Evolutionary conservation across 2,888 invertebrate genomes (phyloP).

Genomic region (Augiades crinisus): DNA sequence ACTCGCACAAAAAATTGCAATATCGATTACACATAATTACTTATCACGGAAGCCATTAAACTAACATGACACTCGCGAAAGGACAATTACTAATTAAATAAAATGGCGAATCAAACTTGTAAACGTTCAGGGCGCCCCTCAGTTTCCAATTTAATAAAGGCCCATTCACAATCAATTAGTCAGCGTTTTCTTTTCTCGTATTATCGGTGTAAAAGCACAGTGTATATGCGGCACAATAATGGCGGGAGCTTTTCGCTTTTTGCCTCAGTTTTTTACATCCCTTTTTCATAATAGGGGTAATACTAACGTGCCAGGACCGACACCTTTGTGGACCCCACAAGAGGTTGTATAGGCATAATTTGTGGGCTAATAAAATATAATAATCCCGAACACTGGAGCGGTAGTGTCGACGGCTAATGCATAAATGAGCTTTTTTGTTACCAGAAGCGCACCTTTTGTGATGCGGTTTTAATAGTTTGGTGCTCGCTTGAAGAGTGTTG

Average conservation of each 20-base stretch:
- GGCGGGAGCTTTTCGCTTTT: conserved; percentile 69
- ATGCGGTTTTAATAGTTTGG: conserved; percentile 11
- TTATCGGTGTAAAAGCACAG: conserved; percentile 63
- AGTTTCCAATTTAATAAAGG: conserved; percentile 57
- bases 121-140: conserved; percentile 45
- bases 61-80: conserved; percentile 27
- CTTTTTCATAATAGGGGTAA: conserved; percentile 71
- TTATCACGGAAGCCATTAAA: conserved; percentile 30
- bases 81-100: conserved; percentile 16
- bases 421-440: conserved; percentile 22
- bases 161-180: conserved; percentile 73
- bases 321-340: conserved; percentile 78
- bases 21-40: too few relatives aligned
- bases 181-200: conserved; percentile 60
- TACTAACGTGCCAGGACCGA: conserved; percentile 74
- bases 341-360: conserved; percentile 63
- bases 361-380: conserved; percentile 75
- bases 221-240: conserved; percentile 45
- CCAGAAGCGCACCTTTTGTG: conserved; percentile 17
- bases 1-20: too few relatives aligned
- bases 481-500: not conserved
- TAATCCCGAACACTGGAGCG: conserved; percentile 46
- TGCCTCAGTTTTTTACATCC: conserved; percentile 53
- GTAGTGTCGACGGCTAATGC: conserved; percentile 15
- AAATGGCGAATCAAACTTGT: conserved; percentile 37